Conservation (phyloP, 2,113 vertebrate genomes). For the Syngnathus typhle region DNA sequence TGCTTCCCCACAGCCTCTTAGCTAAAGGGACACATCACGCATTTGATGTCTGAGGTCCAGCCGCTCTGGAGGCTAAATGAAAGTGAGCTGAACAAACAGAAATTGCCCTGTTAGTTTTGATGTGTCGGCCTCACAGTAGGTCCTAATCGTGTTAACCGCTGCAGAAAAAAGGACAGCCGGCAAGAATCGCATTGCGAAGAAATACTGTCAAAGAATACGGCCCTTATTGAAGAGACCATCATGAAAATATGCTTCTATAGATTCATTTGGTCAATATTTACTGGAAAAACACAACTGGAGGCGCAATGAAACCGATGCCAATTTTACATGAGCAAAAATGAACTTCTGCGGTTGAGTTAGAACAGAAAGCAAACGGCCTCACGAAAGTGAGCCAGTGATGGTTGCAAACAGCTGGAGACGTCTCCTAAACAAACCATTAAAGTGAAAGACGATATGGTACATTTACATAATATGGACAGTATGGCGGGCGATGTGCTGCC, state of each 20-base stretch:
- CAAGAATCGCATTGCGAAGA: constrained; percentile 7
- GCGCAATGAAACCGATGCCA: constrained; percentile 9
- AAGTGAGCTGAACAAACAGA: constrained; percentile 57
- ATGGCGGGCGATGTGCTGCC: not conserved
- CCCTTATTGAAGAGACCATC: not conserved
- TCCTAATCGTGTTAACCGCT: constrained; percentile 48
- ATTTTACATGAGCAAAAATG: constrained; percentile 1
- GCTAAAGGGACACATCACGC: constrained; percentile 50
- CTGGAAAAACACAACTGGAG: not conserved
- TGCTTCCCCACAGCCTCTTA: constrained; percentile 33
- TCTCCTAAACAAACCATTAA: constrained; percentile 25
- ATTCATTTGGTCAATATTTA: constrained; percentile 23
- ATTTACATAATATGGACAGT: not conserved
- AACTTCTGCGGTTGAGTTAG: not conserved
- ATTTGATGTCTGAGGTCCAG: constrained; percentile 22
- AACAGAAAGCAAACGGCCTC: constrained; percentile 25
- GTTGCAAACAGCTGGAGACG: constrained; percentile 24
- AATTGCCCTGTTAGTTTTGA: constrained; percentile 42
- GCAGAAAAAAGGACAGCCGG: constrained; percentile 9
- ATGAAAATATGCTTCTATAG: constrained; percentile 1
- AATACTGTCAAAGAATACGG: constrained; percentile 17
- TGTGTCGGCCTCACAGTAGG: constrained; percentile 34
- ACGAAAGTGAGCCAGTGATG: constrained; percentile 34
- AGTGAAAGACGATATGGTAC: constrained; percentile 23
- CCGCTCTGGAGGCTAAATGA: constrained; percentile 42